phyloP scores from a whole-genome alignment of 2,113 vertebrate species.

The Orientallactaga bullata region DNA sequence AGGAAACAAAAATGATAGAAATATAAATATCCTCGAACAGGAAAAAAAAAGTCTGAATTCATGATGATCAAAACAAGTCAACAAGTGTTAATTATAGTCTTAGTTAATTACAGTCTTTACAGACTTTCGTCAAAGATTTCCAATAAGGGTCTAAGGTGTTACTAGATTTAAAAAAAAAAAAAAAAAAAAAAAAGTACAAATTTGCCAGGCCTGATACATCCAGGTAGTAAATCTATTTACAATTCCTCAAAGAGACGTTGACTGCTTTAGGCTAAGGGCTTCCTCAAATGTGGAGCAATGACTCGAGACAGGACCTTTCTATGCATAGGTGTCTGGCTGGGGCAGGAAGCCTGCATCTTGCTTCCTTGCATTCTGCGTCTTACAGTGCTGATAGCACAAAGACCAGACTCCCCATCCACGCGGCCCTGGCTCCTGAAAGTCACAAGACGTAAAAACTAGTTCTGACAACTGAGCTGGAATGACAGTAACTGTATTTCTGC shows the following conservation, averaged over 20 bases:
- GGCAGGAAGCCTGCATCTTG: background rate
- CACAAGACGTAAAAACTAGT: slow-evolving; percentile 32
- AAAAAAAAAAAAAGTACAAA: background rate
- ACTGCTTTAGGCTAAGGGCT: slow-evolving; percentile 7
- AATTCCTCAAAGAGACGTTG: background rate
- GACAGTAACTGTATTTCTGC: slow-evolving; percentile 68
- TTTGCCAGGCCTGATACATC: background rate
- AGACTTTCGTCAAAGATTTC: slow-evolving; percentile 3
- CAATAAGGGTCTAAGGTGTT: background rate
- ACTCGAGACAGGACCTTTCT: background rate
- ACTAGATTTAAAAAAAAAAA: background rate
- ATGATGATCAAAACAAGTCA: slow-evolving; percentile 11
- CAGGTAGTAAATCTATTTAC: background rate
- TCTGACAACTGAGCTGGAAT: background rate
- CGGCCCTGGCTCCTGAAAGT: slow-evolving; percentile 22
- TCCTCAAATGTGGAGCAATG: background rate
- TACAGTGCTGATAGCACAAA: background rate
- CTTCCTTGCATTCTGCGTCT: background rate
- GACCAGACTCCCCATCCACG: too few relatives aligned
- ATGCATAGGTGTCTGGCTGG: background rate
- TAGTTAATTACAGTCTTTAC: slow-evolving; percentile 16
- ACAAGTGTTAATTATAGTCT: slow-evolving; percentile 11
- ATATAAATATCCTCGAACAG: background rate
- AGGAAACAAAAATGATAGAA: background rate
- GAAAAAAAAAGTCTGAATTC: background rate